Evolutionary conservation across 1,140 invertebrate species (phyloP), one percentile per base, ranked within the genome.

Genomic region (Bombus waltoni): DNA sequence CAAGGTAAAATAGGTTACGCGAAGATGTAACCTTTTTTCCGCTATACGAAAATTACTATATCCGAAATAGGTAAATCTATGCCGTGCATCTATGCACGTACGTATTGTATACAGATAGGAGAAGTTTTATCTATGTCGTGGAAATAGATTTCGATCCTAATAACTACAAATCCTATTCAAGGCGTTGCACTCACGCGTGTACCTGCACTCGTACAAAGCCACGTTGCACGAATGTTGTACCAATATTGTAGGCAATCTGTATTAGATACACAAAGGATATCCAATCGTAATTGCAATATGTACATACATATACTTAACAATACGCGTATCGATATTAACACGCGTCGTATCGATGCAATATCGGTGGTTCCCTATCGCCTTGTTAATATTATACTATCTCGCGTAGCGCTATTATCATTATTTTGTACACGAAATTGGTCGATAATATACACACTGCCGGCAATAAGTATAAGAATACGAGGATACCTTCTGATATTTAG

Each of bases 241-340:
- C 32, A 22, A n/a, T 35, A 40, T 28, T 38, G 32, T 59, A 25
- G 35, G 38, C 38, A 40, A 62, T 62, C 25, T 42, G 57, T 62
- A 32, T 62, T 77, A 62, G 57, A 42, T 62, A 42, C 57, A 62
- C 57, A 62, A 62, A 62, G 75, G 53, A 59, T 77, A 42, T 40
- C 38, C 75, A 62, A 77, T 77, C 57, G 62, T 77, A 77, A 77
- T 77, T 77, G 75, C 25, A 62, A 38, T 35, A 38, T 59, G 74
- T 76, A 38, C 32, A 35, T 66, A n/a, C 59, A n/a, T 11, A n/a
- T 35, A 57, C 38, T 59, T 59, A 76, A 59, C 74, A 15, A 15
- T 40, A 15, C 53, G 32, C 6, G 57, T 62, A 38, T 42, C 62
- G 75, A 59, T 62, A 62, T 77, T 40, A 38, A 28, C 38, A 77